Evolutionary conservation across 1,140 invertebrate genomes (phyloP).

Genomic region (Zaprionus lachaisei): DNA sequence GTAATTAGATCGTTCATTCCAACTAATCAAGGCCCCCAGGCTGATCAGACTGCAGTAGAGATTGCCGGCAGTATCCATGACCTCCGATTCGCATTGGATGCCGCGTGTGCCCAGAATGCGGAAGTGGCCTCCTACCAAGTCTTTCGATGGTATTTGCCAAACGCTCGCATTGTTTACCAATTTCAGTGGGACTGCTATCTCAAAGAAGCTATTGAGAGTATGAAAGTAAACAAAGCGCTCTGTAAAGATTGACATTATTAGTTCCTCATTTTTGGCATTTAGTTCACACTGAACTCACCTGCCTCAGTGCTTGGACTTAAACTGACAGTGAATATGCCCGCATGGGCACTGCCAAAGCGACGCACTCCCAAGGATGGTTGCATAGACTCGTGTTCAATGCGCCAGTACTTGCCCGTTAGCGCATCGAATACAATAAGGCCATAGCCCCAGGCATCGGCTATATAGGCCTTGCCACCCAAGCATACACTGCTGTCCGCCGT

Average conservation of each 20-base stretch:
- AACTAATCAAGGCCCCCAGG: constrained; percentile 60
- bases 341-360: constrained; percentile 87
- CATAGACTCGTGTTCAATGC: constrained; percentile 88
- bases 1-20: constrained; percentile 60
- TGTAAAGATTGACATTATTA: constrained; percentile 26
- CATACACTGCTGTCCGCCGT: constrained; percentile 84
- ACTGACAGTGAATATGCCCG: constrained; percentile 89
- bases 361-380: constrained; percentile 87
- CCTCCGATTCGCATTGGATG: constrained; percentile 85
- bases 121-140: constrained; percentile 34
- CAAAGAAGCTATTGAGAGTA: constrained; percentile 89
- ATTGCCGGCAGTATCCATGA: constrained; percentile 86
- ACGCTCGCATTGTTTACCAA: constrained; percentile 87
- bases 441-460: constrained; percentile 90
- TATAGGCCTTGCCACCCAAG: constrained; percentile 88
- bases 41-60: constrained; percentile 83
- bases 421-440: constrained; percentile 90
- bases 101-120: constrained; percentile 64
- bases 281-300: constrained; percentile 26
- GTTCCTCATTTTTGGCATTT: neutral
- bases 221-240: constrained; percentile 90
- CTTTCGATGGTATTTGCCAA: constrained; percentile 28
- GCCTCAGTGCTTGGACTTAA: constrained; percentile 85
- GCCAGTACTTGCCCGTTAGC: constrained; percentile 87
- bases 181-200: constrained; percentile 88